Base-by-base conservation (phyloP, 2,888 invertebrate species). In the Erannis defoliaria region DNA sequence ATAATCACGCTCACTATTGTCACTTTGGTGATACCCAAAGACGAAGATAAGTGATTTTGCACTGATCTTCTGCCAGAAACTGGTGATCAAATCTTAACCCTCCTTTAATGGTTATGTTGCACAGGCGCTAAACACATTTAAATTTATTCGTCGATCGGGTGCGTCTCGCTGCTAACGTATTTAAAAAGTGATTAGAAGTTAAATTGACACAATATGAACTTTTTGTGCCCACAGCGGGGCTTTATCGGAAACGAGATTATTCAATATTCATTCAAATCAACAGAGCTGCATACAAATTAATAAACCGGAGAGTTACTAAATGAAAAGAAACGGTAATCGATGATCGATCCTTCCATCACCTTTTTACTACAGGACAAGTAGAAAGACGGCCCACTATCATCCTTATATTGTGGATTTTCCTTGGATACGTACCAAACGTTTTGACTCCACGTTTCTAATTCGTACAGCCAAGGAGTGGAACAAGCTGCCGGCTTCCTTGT, bases 161-260 rank as follows among this genome's bases (percentile, higher is more conserved):
- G 81, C 81, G 81, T 85, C 85, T 85, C 83, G 77, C 76, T 81
- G 76, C 88, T 92, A 93, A 93, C 89, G 89, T 80, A 86, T 91
- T 93, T 92, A 91, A 91, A 93, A 93, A 93, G 90, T 90, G 90
- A 91, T 93, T 93, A 93, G 87, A 91, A 90, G 85, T 92, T 88
- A 88, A 89, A 93, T 92, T 93, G 93, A 90, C 91, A 93, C 91
- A 92, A 90, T 91, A 91, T 86, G 90, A 90, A 91, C 86, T 93
- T 92, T 92, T 91, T 92, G 89, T 90, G 78, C 80, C 78, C 76
- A 75, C 78, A 73, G 67, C 77, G 76, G 66, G 70, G 73, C 77
- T 82, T 89, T 88, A 90, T 90, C 84, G 85, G 82, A 85, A 86
- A 83, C 82, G 76, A 81, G 84, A 88, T 90, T 88, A 91, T 90